Percentiles rank a stretch among this genome's conserved stretches.
phyloP scores from a whole-genome alignment of 2,888 invertebrate species.

The Tenodera sinensis region DNA sequence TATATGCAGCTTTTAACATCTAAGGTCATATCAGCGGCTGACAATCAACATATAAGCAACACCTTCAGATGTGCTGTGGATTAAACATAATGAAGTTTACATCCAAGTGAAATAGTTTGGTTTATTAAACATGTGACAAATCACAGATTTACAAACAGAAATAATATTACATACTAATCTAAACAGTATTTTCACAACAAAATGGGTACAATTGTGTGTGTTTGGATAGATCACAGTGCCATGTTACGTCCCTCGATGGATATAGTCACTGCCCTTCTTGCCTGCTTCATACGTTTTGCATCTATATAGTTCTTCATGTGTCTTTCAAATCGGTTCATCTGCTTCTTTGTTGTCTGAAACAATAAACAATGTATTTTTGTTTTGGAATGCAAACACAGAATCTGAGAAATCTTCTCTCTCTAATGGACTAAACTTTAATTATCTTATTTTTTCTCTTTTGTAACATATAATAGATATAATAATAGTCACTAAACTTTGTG shows the following conservation, averaged over 20 bases:
- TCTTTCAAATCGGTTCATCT: slow-evolving; percentile 85
- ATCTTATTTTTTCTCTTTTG: too few relatives aligned
- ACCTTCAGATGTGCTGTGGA: too few relatives aligned
- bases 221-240: slow-evolving; percentile 62
- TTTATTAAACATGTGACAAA: neutral
- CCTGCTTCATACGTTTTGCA: slow-evolving; percentile 72
- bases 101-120: neutral
- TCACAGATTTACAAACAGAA: neutral
- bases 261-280: slow-evolving; percentile 84
- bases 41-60: too few relatives aligned
- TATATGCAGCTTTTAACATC: too few relatives aligned
- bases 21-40: too few relatives aligned
- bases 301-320: slow-evolving; percentile 90
- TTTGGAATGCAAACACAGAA: too few relatives aligned
- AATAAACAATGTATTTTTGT: neutral
- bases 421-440: too few relatives aligned
- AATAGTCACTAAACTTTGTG: too few relatives aligned
- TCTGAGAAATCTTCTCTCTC: too few relatives aligned
- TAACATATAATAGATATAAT: too few relatives aligned
- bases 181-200: neutral
- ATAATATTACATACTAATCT: neutral
- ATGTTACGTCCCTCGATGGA: slow-evolving; percentile 96
- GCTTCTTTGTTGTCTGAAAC: slow-evolving; percentile 70
- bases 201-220: too few relatives aligned
- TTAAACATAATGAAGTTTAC: too few relatives aligned